These are phyloP conservation scores for Imbricaverruca yamaguchii DNA, from an alignment of 2,888 invertebrate species.

Conservation along the genomic window DNA sequence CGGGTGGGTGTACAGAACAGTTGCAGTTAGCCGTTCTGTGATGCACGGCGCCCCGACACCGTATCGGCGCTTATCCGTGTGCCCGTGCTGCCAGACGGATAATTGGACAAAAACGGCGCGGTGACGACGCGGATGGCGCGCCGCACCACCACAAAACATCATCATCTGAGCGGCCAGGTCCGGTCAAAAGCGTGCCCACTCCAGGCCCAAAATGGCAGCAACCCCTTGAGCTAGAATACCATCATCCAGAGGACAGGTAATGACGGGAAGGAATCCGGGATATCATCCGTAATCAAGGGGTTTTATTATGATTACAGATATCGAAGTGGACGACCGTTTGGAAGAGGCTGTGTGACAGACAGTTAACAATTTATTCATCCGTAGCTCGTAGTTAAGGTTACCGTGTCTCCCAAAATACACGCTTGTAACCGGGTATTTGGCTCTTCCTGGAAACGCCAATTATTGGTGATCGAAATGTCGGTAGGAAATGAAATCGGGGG, in stretches of 20 bases:
- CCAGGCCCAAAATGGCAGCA: background rate
- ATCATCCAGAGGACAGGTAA: constrained; percentile 8
- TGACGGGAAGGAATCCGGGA: constrained; percentile 14
- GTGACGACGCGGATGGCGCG: background rate
- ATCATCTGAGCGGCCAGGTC: background rate
- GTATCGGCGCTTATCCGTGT: background rate
- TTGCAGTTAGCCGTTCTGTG: too few relatives aligned
- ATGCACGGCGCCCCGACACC: background rate
- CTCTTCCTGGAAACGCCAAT: constrained; percentile 13
- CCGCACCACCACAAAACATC: background rate
- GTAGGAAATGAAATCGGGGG: background rate
- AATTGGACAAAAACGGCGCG: constrained; percentile 9
- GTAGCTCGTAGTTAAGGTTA: background rate
- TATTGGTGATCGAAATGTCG: background rate
- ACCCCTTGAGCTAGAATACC: constrained; percentile 21
- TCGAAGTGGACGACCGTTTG: background rate
- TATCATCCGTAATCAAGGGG: constrained; percentile 3
- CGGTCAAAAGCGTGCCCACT: constrained; percentile 1
- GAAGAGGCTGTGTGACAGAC: background rate
- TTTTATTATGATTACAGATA: constrained; percentile 7
- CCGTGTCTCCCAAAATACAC: constrained; percentile 12
- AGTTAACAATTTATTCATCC: constrained; percentile 11
- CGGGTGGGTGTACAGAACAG: too few relatives aligned
- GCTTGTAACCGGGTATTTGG: background rate
- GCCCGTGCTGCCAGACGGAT: background rate